Evolutionary conservation across 1,140 invertebrate genomes (phyloP), one percentile per base, ranked within the genome.

Genomic region (Tetraneura akinire): DNA sequence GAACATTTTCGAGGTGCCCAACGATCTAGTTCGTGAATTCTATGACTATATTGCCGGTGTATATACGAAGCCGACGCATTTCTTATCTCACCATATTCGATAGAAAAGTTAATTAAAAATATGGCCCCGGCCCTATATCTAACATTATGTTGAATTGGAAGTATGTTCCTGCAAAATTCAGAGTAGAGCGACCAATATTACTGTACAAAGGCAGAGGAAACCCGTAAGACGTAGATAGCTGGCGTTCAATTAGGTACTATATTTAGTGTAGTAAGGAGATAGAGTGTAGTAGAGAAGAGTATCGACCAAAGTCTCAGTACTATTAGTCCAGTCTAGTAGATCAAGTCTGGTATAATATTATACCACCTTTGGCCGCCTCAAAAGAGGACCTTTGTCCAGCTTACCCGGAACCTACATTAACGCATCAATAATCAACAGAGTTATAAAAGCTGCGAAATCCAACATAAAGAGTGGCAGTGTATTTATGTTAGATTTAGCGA

Each of bases 41-140:
- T 60, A 60, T 21, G 57, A 60, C 23, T 23, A 11, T 11, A 60
- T 3, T 23, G 57, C 23, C 23, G 23, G 21, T 60, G n/a, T n/a
- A 26, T 60, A 60, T 23, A 11, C 23, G 60, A 37, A 64, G 11
- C 26, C 6, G 60, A 64, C 29, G 60, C 60, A 64, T 64, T 64
- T 13, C 23, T 37, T 64, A 37, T 64, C 9, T 64, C 60, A 64
- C 16, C 37, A 4, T 26, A 64, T 29, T 37, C 60, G 60, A 64
- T 64, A 64, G 60, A 37, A 32, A 64, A 64, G 29, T 64, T 29
- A 37, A 64, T 64, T 64, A 64, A 64, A 64, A 37, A 32, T 64
- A 64, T 64, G 3, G 60, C 5, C 60, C 60, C 14, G 60, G 60
- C 18, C n/a, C 21, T 23, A 51, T 51, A 11, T 11, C 49, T 11